Percentiles rank a stretch among this genome's conserved stretches.
These are phyloP conservation scores for Agrenia bidenticulata DNA, from an alignment of 2,888 invertebrate species.

Conservation along the genomic window DNA sequence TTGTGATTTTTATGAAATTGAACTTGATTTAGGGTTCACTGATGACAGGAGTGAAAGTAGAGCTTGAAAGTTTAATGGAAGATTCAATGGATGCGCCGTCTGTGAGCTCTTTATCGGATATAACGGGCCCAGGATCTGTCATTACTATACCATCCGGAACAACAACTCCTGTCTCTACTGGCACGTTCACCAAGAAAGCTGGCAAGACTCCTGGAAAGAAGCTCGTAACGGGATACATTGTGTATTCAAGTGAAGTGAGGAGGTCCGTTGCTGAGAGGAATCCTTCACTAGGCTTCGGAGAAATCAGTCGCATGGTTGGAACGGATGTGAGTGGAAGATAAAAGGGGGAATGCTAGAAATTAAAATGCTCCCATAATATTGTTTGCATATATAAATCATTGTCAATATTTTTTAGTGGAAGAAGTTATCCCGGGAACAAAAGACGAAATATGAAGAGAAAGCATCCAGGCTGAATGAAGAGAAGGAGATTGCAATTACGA, in stretches of 20 bases:
- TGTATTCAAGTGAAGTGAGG: conserved; percentile 95
- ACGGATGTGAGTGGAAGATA: conserved; percentile 63
- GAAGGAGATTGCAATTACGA: conserved; percentile 56
- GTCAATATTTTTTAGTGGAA: conserved; percentile 85
- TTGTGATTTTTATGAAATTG: too few relatives aligned
- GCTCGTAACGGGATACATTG: conserved; percentile 92
- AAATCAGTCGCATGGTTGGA: conserved; percentile 72
- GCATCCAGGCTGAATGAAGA: conserved; percentile 88
- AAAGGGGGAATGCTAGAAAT: conserved; percentile 39
- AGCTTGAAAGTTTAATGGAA: conserved; percentile 62
- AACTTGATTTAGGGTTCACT: conserved; percentile 33
- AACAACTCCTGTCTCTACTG: conserved; percentile 24
- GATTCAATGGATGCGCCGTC: conserved; percentile 79
- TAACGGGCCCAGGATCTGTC: conserved; percentile 16
- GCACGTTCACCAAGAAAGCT: conserved; percentile 54
- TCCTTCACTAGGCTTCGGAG: conserved; percentile 91
- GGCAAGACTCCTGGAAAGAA: conserved; percentile 68
- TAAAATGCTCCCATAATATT: conserved; percentile 45
- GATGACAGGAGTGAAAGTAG: conserved; percentile 54
- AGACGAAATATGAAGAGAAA: conserved; percentile 91
- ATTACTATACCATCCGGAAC: conserved; percentile 25
- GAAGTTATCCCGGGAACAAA: conserved; percentile 79
- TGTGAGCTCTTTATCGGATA: conserved; percentile 60
- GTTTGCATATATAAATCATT: background rate
- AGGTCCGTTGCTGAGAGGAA: conserved; percentile 89